Evolutionary conservation across 1,140 invertebrate genomes (phyloP).

Genomic region (Holcopasites calliopsidis): DNA sequence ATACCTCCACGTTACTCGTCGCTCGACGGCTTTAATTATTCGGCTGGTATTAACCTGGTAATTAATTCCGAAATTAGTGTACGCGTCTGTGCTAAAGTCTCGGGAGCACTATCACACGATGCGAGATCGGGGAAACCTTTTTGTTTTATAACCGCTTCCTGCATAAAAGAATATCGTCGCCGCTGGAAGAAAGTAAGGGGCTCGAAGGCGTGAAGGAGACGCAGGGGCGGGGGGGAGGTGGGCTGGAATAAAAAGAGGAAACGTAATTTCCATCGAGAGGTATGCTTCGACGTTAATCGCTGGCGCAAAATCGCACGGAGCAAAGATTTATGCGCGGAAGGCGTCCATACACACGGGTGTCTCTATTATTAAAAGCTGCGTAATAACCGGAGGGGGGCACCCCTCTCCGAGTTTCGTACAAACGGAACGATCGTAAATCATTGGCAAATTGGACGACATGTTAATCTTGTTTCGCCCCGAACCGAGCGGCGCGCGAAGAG

Average conservation of each 20-base stretch:
- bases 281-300: slow-evolving; percentile 56
- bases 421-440: slow-evolving; percentile 70
- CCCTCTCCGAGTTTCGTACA: slow-evolving; percentile 59
- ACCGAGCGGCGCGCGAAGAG: slow-evolving; percentile 46
- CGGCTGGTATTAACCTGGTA: slow-evolving; percentile 9
- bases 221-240: neutral
- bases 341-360: slow-evolving; percentile 65
- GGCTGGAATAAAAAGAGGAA: slow-evolving; percentile 10
- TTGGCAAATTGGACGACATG: slow-evolving; percentile 68
- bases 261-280: slow-evolving; percentile 56
- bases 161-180: neutral
- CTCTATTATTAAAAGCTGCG: slow-evolving; percentile 74
- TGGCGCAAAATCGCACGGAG: slow-evolving; percentile 57
- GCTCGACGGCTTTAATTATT: slow-evolving; percentile 19
- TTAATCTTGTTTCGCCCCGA: slow-evolving; percentile 69
- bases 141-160: slow-evolving; percentile 28
- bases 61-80: slow-evolving; percentile 2
- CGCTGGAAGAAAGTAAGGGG: neutral
- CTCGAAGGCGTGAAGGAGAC: neutral
- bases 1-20: neutral
- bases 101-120: neutral
- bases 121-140: too few relatives aligned
- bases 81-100: too few relatives aligned
- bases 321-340: slow-evolving; percentile 70
- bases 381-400: slow-evolving; percentile 67